Evolutionary conservation across 2,113 vertebrate genomes (phyloP).

Genomic region (Dipodomys merriami): DNA sequence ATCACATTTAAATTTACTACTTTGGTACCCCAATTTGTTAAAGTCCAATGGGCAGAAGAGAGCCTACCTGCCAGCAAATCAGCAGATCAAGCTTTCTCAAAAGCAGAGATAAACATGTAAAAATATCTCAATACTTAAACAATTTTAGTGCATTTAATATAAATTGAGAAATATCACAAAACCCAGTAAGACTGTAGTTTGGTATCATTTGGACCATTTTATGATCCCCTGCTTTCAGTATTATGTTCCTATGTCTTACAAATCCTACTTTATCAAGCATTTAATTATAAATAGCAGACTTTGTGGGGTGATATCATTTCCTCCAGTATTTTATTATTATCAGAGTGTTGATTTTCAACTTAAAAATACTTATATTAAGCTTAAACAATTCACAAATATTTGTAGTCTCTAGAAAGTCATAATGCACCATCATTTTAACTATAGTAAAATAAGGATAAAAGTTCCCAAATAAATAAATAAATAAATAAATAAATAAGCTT

Average conservation of each 20-base stretch:
- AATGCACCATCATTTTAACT: constrained; percentile 39
- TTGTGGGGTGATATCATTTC: neutral
- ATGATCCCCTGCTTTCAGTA: neutral
- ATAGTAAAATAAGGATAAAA: constrained; percentile 43
- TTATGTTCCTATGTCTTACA: neutral
- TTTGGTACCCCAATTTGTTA: constrained; percentile 32
- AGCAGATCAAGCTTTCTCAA: neutral
- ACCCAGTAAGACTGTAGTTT: constrained; percentile 45
- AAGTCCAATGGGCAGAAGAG: neutral
- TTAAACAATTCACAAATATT: neutral
- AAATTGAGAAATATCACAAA: constrained; percentile 31
- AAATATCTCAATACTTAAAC: constrained; percentile 30
- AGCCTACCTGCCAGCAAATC: neutral
- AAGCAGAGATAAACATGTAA: constrained; percentile 32
- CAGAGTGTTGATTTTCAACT: constrained; percentile 29
- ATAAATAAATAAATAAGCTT: constrained; percentile 35
- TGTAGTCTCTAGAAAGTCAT: constrained; percentile 37
- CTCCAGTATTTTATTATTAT: constrained; percentile 48
- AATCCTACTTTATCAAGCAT: neutral
- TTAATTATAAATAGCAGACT: constrained; percentile 24
- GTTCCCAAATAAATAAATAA: constrained; percentile 41
- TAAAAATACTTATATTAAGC: constrained; percentile 4
- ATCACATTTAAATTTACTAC: neutral
- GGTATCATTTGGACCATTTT: constrained; percentile 9
- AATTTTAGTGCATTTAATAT: constrained; percentile 36